A percentile compares a stretch with the other conserved stretches of the same genome.
These are phyloP conservation scores for Hestina assimilis DNA, from an alignment of 1,140 invertebrate species.

Conservation along the genomic window DNA sequence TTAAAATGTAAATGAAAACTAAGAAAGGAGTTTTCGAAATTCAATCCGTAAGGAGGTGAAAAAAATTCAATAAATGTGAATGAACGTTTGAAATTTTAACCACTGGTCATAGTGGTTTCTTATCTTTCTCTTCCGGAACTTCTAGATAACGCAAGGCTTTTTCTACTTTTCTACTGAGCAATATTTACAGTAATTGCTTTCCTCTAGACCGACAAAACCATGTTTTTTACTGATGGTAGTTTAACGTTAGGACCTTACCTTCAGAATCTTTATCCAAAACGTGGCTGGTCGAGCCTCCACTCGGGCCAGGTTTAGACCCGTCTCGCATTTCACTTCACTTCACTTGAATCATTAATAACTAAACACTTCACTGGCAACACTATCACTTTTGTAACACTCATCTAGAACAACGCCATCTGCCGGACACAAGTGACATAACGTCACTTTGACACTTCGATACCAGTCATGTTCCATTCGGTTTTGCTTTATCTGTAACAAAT, in stretches of 20 bases:
- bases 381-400: conserved; percentile 7
- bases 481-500: conserved; percentile 27
- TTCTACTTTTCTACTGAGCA: too few species aligned
- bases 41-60: too few species aligned
- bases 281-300: conserved; percentile 53
- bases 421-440: conserved; percentile 2
- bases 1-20: too few species aligned
- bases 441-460: conserved; percentile 14
- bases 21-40: too few species aligned
- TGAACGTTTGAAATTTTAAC: too few species aligned
- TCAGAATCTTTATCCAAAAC: conserved; percentile 36
- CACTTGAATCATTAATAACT: conserved; percentile 35
- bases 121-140: too few species aligned
- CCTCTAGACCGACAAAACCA: too few species aligned
- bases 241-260: conserved; percentile 3
- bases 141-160: too few species aligned
- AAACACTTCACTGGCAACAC: conserved; percentile 30
- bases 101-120: too few species aligned
- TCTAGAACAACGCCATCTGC: conserved; percentile 15
- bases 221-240: neutral
- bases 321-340: conserved; percentile 66
- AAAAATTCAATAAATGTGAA: too few species aligned
- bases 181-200: too few species aligned
- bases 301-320: conserved; percentile 57
- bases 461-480: neutral